Evolutionary conservation across 53 echinoderm and acorn worm genomes (phyloP), one percentile per base, ranked within the genome.

Genomic region (Stichopus horrens): DNA sequence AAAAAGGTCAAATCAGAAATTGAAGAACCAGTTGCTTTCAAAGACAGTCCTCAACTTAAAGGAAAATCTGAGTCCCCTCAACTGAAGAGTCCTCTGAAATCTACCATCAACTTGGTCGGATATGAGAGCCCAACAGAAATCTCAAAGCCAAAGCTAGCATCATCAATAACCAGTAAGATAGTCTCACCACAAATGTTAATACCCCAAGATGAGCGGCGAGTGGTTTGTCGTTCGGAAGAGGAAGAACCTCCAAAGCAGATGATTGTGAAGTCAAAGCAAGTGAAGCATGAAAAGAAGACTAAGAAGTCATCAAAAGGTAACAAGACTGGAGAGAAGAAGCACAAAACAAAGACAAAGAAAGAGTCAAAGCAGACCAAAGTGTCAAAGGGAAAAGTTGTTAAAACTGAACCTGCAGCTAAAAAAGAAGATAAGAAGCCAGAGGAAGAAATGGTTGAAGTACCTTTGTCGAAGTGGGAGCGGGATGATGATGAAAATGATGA

Each of bases 31-130:
- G 85, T 8, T 0, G 7, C n/a, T 37, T 16, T 52, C 22, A 85
- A 65, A 52, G 92, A 95, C 52, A 86, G 90, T 53, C 89, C 89
- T 80, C 89, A 95, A 73, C 54, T 76, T 14, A 89, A 84, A 57
- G 52, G 52, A 53, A 90, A 82, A 73, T 66, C 86, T 16, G 86
- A 76, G 54, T 57, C 57, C 6, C 23, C 77, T 68, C 56, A 65
- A 9, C 53, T 19, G 7, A 93, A 88, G 87, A 91, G 90, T 74
- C 82, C 92, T n/a, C 13, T 95, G 7, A 99, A 99, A 76, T 95
- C 96, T 21, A 88, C 94, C n/a, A 91, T 99, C 55, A 95, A 93
- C 59, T 90, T 99, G 73, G 99, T 96, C 19, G 96, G 94, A 58
- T 97, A 97, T 74, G 93, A 94, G 4, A 97, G 98, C 77, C 92